Conservation (phyloP, 2,113 vertebrate species). For the Colistium nudipinnis region DNA sequence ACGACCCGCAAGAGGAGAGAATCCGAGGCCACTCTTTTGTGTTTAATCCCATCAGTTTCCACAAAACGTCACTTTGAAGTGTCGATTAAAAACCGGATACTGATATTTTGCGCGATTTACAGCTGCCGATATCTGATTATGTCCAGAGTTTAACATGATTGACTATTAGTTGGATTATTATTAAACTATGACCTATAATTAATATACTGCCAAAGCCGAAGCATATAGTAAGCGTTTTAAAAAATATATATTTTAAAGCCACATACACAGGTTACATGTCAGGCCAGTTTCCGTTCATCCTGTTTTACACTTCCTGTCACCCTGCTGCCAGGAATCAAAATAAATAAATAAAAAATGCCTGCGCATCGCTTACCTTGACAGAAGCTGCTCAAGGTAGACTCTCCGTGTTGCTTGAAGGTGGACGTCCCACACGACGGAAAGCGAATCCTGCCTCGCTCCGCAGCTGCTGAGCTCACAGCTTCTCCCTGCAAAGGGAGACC, state of each 20-base stretch:
- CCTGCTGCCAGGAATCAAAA: slow-evolving; percentile 78
- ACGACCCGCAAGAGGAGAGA: slow-evolving; percentile 28
- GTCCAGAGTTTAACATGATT: not conserved
- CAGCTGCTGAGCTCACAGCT: slow-evolving; percentile 48
- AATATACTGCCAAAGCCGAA: too few relatives aligned
- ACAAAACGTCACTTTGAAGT: not conserved
- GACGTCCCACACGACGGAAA: too few relatives aligned
- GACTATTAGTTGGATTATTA: too few relatives aligned
- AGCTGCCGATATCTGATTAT: not conserved
- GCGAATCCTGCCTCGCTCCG: slow-evolving; percentile 72
- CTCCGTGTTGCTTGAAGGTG: slow-evolving; percentile 82
- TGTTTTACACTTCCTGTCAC: slow-evolving; percentile 1
- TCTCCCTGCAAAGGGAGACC: slow-evolving; percentile 16
- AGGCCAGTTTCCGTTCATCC: not conserved
- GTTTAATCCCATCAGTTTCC: not conserved
- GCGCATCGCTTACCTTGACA: slow-evolving; percentile 65
- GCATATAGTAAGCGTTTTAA: too few relatives aligned
- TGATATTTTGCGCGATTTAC: not conserved
- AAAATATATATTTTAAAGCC: not conserved
- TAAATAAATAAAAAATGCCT: slow-evolving; percentile 57
- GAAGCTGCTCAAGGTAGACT: slow-evolving; percentile 73
- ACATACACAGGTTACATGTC: too few relatives aligned
- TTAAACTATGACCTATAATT: too few relatives aligned
- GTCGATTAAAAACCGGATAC: not conserved
- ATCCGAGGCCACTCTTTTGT: not conserved